phyloP scores from a whole-genome alignment of 1,140 invertebrate genomes.

The Drosophila bocqueti region DNA sequence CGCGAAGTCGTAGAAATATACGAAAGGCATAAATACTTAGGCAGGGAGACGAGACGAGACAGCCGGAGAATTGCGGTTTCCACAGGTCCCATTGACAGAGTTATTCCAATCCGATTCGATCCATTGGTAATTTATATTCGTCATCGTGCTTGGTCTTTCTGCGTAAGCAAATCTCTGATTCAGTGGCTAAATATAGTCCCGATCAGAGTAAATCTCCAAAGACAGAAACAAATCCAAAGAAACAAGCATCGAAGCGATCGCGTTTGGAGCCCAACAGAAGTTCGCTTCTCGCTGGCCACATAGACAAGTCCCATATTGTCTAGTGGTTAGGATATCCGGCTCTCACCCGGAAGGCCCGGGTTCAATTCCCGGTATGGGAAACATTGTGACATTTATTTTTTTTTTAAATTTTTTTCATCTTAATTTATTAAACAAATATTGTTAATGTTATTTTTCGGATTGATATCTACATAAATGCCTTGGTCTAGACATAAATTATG shows the following conservation, averaged over 20 bases:
- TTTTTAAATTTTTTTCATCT: background rate
- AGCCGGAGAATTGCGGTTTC: slow-evolving; percentile 19
- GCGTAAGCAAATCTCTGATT: slow-evolving; percentile 17
- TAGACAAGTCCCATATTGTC: slow-evolving; percentile 85
- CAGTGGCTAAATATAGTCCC: slow-evolving; percentile 21
- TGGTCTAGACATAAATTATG: too few relatives aligned
- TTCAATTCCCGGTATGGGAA: slow-evolving; percentile 94
- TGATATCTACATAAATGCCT: too few relatives aligned
- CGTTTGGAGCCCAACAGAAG: background rate
- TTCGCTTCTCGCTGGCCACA: slow-evolving; percentile 4
- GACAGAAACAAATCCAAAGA: background rate
- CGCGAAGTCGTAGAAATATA: slow-evolving; percentile 82
- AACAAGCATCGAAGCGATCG: slow-evolving; percentile 14
- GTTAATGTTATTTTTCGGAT: too few relatives aligned
- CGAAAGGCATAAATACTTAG: slow-evolving; percentile 69
- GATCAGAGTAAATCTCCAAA: slow-evolving; percentile 8
- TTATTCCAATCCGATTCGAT: slow-evolving; percentile 7
- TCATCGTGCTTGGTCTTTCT: slow-evolving; percentile 18
- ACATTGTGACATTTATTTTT: background rate
- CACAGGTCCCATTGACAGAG: slow-evolving; percentile 21
- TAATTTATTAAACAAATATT: background rate
- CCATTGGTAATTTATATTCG: slow-evolving; percentile 31
- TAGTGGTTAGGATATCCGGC: slow-evolving; percentile 94
- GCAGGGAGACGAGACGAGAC: background rate
- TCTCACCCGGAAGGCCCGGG: slow-evolving; percentile 93